These are phyloP conservation scores for Sebastes iracundus DNA, from an alignment of 2,797 vertebrate species.

Conservation along the genomic window DNA sequence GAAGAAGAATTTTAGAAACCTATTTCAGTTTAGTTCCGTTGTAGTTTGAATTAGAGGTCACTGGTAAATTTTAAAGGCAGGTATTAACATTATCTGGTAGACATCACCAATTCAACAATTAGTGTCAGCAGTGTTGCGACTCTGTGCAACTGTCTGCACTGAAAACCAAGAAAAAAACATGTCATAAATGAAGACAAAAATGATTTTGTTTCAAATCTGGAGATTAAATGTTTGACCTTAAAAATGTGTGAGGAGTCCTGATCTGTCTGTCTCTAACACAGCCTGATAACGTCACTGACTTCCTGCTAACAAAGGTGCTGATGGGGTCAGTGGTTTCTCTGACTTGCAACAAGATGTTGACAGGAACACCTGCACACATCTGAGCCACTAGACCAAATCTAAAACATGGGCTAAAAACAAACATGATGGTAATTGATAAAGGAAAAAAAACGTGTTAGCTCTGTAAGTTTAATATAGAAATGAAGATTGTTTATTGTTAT, in stretches of 20 bases:
- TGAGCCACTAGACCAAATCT: conserved; percentile 9
- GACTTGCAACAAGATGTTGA: neutral
- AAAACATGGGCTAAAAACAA: neutral
- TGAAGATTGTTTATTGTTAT: neutral
- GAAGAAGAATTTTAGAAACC: neutral
- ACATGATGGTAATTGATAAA: neutral
- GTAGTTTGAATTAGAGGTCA: neutral
- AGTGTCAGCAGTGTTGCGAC: neutral
- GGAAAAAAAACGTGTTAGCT: neutral
- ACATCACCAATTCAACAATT: neutral
- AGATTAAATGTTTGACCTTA: neutral
- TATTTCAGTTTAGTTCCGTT: neutral
- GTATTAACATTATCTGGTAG: neutral
- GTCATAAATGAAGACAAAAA: neutral
- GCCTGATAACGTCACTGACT: neutral
- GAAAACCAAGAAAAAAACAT: neutral
- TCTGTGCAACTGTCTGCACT: neutral
- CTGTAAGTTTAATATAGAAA: neutral
- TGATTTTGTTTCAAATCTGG: neutral
- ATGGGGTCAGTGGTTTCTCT: neutral
- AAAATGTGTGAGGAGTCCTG: neutral
- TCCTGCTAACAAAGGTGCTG: neutral
- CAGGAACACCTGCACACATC: neutral
- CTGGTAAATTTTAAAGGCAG: neutral
- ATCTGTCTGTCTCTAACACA: neutral